These are phyloP conservation scores for Oreochromis tanganicae DNA, from an alignment of 2,113 vertebrate genomes.

Conservation along the genomic window DNA sequence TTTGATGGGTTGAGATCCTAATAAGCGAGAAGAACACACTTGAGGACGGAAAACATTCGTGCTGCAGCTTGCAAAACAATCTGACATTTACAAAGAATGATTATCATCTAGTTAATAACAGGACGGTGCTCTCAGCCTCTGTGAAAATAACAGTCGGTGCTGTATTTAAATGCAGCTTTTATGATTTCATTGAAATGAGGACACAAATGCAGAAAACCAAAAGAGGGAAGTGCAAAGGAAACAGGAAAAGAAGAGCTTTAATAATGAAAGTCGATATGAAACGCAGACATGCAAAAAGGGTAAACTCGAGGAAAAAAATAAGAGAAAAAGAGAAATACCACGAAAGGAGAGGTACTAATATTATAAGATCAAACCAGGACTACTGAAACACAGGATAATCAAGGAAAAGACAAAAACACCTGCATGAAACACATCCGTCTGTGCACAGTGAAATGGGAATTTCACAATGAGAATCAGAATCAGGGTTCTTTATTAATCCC, in stretches of 20 bases:
- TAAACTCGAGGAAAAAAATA: background rate
- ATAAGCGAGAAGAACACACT: background rate
- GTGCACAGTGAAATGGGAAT: background rate
- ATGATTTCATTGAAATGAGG: background rate
- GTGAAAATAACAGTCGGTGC: background rate
- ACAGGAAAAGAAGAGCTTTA: background rate
- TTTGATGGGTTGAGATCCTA: background rate
- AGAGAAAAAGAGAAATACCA: background rate
- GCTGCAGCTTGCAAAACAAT: constrained; percentile 8
- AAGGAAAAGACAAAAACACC: background rate
- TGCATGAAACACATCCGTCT: background rate
- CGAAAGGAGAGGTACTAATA: background rate
- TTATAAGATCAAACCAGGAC: background rate
- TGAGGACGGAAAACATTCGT: background rate
- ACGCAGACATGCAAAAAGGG: background rate
- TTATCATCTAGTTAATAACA: constrained; percentile 4
- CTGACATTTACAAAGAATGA: constrained; percentile 27
- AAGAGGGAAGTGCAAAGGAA: background rate
- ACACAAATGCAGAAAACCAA: background rate
- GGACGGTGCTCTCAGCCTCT: background rate
- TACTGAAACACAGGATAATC: background rate
- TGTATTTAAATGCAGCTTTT: background rate
- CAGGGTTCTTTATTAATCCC: background rate
- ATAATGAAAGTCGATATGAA: background rate
- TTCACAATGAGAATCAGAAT: background rate